Conservation (phyloP, 2,797 vertebrate genomes). For the Epinephelus malabaricus region DNA sequence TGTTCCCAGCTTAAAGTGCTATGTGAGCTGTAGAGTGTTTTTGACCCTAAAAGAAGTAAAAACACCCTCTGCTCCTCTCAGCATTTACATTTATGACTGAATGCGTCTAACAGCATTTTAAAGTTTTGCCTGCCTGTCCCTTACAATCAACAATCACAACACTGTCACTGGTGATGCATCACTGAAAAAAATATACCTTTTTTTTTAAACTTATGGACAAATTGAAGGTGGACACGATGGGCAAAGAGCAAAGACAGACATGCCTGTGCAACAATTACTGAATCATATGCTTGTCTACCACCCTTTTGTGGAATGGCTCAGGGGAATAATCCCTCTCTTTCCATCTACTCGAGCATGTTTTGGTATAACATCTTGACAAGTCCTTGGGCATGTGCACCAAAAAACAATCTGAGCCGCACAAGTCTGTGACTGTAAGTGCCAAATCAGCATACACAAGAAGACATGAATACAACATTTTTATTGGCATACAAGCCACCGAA, state of each 20-base stretch:
- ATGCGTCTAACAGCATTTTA: constrained; percentile 33
- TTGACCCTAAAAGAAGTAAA: constrained; percentile 13
- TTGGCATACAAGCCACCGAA: constrained; percentile 67
- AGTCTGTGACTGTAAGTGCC: constrained; percentile 49
- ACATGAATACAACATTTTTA: constrained; percentile 76
- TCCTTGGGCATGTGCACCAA: constrained; percentile 61
- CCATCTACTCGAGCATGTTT: constrained; percentile 52
- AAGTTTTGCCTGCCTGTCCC: constrained; percentile 9
- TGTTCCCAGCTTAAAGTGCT: background rate
- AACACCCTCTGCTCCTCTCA: constrained; percentile 10
- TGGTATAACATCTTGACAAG: constrained; percentile 60
- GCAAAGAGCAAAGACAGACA: constrained; percentile 6
- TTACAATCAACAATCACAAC: background rate
- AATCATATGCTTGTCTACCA: constrained; percentile 21
- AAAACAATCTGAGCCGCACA: constrained; percentile 34
- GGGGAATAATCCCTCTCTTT: constrained; percentile 54
- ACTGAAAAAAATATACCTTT: background rate
- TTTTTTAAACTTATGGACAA: background rate
- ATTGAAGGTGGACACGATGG: constrained; percentile 10
- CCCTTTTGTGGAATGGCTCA: constrained; percentile 14
- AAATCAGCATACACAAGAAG: constrained; percentile 72
- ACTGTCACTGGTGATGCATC: constrained; percentile 41
- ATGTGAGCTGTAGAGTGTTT: background rate
- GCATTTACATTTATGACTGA: constrained; percentile 18
- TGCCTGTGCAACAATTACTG: constrained; percentile 20